These are phyloP conservation scores for Philereme vetulata DNA, from an alignment of 2,888 invertebrate species.

Conservation along the genomic window DNA sequence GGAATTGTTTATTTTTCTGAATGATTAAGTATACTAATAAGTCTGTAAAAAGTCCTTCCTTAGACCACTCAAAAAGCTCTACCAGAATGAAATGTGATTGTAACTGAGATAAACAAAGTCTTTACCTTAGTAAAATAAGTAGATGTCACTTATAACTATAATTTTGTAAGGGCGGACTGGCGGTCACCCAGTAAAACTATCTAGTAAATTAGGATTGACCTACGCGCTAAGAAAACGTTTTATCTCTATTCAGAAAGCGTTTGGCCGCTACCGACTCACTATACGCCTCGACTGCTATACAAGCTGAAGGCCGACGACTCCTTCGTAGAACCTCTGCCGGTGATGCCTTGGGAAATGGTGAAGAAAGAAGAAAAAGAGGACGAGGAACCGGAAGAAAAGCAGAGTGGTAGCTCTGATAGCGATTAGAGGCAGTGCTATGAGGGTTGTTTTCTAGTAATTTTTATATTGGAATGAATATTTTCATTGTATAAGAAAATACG, in stretches of 20 bases:
- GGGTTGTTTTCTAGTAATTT: slow-evolving; percentile 43
- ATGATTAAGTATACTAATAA: no score
- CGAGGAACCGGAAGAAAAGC: slow-evolving; percentile 55
- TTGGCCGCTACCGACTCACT: slow-evolving; percentile 74
- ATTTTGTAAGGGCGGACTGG: no score
- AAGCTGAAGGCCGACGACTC: slow-evolving; percentile 75
- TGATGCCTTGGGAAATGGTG: slow-evolving; percentile 75
- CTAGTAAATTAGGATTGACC: no score
- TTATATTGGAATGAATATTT: slow-evolving; percentile 16
- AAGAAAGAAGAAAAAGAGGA: slow-evolving; percentile 61
- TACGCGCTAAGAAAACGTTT: no score
- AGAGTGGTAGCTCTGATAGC: slow-evolving; percentile 57
- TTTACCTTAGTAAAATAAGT: no score
- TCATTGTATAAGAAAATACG: slow-evolving; percentile 5
- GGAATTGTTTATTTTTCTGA: slow-evolving; percentile 16
- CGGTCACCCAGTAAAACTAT: no score
- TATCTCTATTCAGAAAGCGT: slow-evolving; percentile 56
- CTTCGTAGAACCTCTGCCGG: slow-evolving; percentile 74
- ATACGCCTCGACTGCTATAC: slow-evolving; percentile 68
- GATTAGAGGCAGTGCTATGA: slow-evolving; percentile 47
- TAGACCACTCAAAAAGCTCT: no score
- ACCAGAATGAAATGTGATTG: no score
- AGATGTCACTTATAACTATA: no score
- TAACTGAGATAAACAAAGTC: no score
- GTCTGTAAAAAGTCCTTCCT: no score